Evolutionary conservation across 1,140 invertebrate genomes (phyloP).

Genomic region (Caerostris extrusa): DNA sequence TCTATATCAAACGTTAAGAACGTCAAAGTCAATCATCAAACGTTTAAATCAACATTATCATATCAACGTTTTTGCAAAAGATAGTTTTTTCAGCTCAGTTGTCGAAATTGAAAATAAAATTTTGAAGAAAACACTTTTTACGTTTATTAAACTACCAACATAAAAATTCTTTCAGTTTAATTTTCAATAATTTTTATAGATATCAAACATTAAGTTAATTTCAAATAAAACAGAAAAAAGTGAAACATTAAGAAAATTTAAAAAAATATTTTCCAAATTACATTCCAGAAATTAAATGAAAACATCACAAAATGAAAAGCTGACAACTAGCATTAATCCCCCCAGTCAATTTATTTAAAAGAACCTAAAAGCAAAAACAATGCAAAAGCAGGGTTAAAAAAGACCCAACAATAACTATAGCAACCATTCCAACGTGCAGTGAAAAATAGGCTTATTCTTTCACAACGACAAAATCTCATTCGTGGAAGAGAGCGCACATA

Average conservation of each 20-base stretch:
- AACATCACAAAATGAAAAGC: conserved; percentile 2
- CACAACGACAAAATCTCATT: conserved; percentile 49
- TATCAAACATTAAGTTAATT: no score
- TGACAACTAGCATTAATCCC: not conserved
- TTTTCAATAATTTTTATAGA: no score
- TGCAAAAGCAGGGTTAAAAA: not conserved
- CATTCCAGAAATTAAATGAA: not conserved
- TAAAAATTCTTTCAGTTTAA: no score
- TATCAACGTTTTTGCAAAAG: no score
- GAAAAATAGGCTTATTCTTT: conserved; percentile 25
- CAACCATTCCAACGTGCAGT: not conserved
- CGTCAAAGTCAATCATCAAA: no score
- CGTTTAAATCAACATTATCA: no score
- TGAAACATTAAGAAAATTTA: not conserved
- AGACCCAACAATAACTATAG: not conserved
- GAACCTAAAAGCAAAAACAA: not conserved
- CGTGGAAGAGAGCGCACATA: not conserved
- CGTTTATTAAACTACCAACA: no score
- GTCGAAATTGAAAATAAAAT: no score
- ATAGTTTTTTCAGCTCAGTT: no score
- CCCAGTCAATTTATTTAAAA: not conserved
- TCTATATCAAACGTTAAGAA: no score
- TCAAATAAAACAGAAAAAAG: no score
- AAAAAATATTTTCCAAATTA: not conserved
- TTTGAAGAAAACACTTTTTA: no score